These are phyloP conservation scores for Caprella mutica DNA, from an alignment of 2,888 invertebrate genomes.

Conservation along the genomic window DNA sequence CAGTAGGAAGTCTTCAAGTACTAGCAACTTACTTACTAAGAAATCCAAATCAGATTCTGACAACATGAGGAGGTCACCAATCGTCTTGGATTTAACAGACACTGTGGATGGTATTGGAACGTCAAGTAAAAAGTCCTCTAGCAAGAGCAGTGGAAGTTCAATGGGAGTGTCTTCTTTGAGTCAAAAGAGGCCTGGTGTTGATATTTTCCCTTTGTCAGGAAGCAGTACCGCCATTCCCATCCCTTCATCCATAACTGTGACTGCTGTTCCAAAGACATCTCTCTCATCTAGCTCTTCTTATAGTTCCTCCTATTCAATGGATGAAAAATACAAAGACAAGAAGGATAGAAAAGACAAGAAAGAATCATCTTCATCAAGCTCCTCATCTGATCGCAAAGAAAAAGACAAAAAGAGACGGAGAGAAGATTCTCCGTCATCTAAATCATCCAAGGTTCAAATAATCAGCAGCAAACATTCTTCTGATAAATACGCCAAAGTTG, in stretches of 20 bases:
- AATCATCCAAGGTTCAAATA: constrained; percentile 22
- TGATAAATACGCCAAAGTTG: constrained; percentile 25
- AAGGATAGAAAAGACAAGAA: constrained; percentile 34
- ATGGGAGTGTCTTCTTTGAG: constrained; percentile 9
- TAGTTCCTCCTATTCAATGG: constrained; percentile 25
- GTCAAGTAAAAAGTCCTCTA: constrained; percentile 5
- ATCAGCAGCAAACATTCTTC: constrained; percentile 25
- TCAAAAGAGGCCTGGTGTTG: constrained; percentile 56
- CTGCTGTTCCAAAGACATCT: constrained; percentile 56
- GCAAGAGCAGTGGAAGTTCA: constrained; percentile 12
- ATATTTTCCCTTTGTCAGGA: constrained; percentile 59
- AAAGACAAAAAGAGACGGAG: constrained; percentile 10
- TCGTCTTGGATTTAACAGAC: constrained; percentile 30
- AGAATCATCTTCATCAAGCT: constrained; percentile 32
- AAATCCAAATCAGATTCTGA: constrained; percentile 12
- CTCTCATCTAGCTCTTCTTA: constrained; percentile 8
- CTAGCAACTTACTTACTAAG: no score
- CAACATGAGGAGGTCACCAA: constrained; percentile 27
- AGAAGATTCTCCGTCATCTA: constrained; percentile 9
- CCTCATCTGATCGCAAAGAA: neutral
- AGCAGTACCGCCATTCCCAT: constrained; percentile 48
- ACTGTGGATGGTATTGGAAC: constrained; percentile 17
- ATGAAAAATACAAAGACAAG: constrained; percentile 31
- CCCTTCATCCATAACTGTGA: constrained; percentile 74
- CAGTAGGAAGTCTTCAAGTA: no score